Evolutionary conservation across 2,888 invertebrate genomes (phyloP), one percentile per base, ranked within the genome.

Genomic region (Zele albiditarsus): DNA sequence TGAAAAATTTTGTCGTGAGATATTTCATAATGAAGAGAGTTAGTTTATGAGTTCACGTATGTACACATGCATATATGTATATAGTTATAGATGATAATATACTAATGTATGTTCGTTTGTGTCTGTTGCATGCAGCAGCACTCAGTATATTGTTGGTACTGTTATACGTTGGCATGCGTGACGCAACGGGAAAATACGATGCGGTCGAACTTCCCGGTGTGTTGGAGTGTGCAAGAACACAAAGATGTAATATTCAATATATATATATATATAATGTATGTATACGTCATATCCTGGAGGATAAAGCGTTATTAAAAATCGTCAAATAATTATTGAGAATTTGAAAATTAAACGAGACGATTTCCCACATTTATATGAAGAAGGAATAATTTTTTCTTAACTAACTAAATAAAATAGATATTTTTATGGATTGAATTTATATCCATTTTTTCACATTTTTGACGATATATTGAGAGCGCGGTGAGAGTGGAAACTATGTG

Each of bases 91-190:
- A 28, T n/a, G 12, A 38, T 20, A 31, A 4, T 20, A 68, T 33
- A 28, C 28, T 23, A 31, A 20, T 66, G 33, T 16, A 27, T 46
- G 38, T 46, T 25, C 42, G 46, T 60, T 42, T 53, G 20, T 53
- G 20, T 53, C 20, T 20, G 53, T 49, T 14, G 46, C 49, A 66
- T 62, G 46, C 68, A 62, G 42, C 23, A 42, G 60, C 65, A 42
- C 57, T 73, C 42, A 42, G 49, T 33, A 53, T 69, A 72, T 65
- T 71, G 80, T 80, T 82, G 83, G 67, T 86, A 86, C 86, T 86
- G 86, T 86, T 86, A 86, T 84, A 82, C 83, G 82, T 85, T 81
- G 86, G 86, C 86, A 85, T 84, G 84, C 85, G 85, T 86, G 85
- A 86, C 85, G 85, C 84, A 85, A 86, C 84, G 84, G 85, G 84